These are phyloP conservation scores for Acanthornis magna DNA, from an alignment of 2,797 vertebrate genomes.

Conservation along the genomic window DNA sequence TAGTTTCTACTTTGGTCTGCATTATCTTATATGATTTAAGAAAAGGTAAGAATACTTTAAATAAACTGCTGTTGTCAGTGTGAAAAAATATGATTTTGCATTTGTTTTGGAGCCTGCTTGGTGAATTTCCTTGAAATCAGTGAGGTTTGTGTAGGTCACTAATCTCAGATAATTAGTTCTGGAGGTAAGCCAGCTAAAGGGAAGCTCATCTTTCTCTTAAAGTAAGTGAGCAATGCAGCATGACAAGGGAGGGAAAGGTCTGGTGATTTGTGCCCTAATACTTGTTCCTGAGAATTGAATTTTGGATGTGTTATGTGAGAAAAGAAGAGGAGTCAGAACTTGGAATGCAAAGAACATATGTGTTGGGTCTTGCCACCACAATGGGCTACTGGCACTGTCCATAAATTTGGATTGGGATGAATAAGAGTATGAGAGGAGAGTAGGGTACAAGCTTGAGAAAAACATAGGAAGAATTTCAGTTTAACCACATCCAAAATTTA, in stretches of 20 bases:
- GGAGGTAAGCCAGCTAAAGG: slow-evolving; percentile 26
- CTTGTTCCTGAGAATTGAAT: neutral
- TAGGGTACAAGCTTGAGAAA: neutral
- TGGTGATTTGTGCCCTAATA: neutral
- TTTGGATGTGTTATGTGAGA: neutral
- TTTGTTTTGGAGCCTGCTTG: neutral
- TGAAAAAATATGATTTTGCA: neutral
- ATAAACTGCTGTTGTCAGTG: neutral
- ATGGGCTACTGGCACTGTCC: neutral
- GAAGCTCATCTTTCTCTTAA: neutral
- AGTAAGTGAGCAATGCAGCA: neutral
- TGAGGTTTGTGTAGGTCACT: slow-evolving; percentile 23
- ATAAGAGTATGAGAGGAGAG: neutral
- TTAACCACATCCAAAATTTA: neutral
- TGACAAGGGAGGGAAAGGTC: neutral
- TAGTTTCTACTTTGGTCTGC: neutral
- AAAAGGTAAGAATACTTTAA: neutral
- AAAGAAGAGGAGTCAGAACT: neutral
- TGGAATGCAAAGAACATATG: neutral
- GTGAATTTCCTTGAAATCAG: slow-evolving; percentile 27
- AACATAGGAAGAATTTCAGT: neutral
- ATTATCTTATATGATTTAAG: neutral
- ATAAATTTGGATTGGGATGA: neutral
- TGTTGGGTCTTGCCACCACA: neutral
- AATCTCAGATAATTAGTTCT: slow-evolving; percentile 52